Evolutionary conservation across 2,888 invertebrate genomes (phyloP).

Genomic region (Drosophila kuntzei): DNA sequence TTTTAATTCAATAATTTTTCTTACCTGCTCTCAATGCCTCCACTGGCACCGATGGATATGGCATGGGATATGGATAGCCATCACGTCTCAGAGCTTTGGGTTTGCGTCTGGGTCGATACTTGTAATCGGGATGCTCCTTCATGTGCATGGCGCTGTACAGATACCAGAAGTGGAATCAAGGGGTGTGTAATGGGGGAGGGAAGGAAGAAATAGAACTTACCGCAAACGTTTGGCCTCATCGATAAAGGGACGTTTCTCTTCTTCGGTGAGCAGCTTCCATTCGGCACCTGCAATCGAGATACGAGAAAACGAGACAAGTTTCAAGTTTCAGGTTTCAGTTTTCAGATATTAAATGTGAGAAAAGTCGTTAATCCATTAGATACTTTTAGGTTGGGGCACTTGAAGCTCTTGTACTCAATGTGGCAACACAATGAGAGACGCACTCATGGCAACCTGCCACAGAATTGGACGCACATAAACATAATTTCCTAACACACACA

Average conservation of each 20-base stretch:
- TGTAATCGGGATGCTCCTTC: constrained; percentile 98
- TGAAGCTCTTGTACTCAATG: constrained; percentile 53
- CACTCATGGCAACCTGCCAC: constrained; percentile 53
- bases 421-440: constrained; percentile 56
- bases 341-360: constrained; percentile 21
- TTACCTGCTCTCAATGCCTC: constrained; percentile 94
- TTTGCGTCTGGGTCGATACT: constrained; percentile 95
- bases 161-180: constrained; percentile 19
- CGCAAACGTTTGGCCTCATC: constrained; percentile 97
- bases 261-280: constrained; percentile 97
- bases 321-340: constrained; percentile 8
- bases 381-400: constrained; percentile 55
- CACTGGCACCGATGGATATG: constrained; percentile 96
- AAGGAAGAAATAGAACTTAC: constrained; percentile 58
- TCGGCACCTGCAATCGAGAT: constrained; percentile 90
- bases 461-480: constrained; percentile 46
- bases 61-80: constrained; percentile 96
- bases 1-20: constrained; percentile 70
- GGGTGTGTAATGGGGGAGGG: neutral
- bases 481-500: constrained; percentile 47
- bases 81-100: constrained; percentile 95
- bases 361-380: constrained; percentile 67
- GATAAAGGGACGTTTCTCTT: constrained; percentile 98
- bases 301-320: constrained; percentile 1
- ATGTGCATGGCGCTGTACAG: constrained; percentile 93